Conservation (phyloP, 2,113 vertebrate genomes). For the Carassius gibelio region DNA sequence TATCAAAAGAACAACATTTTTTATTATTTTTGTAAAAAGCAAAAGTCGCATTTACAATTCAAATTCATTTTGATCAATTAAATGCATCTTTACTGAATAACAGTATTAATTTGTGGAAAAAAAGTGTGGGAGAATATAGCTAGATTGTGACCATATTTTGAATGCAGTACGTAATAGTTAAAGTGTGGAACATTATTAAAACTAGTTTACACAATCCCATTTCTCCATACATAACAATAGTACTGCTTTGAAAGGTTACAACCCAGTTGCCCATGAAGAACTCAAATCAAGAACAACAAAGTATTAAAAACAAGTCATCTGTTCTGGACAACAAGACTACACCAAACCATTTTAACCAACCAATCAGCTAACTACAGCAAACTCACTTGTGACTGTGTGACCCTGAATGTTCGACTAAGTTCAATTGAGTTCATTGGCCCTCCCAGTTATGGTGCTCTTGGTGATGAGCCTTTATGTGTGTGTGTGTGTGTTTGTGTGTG, state of each 20-base stretch:
- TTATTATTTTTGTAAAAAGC: no score
- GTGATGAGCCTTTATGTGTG: slow-evolving; percentile 32
- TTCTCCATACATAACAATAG: not conserved
- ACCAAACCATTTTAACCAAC: not conserved
- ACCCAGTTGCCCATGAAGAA: not conserved
- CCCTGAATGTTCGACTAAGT: slow-evolving; percentile 12
- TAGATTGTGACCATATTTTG: no score
- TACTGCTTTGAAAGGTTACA: not conserved
- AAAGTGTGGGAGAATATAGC: no score
- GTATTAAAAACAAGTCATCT: not conserved
- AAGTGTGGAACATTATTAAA: not conserved
- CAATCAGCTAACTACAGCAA: not conserved
- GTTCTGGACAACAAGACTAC: not conserved
- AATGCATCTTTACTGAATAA: no score
- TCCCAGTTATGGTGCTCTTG: not conserved
- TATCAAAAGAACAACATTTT: not conserved
- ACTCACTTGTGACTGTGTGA: not conserved
- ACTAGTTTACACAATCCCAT: not conserved
- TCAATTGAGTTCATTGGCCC: not conserved
- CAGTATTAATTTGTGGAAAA: no score
- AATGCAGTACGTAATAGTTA: no score
- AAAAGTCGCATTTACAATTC: no score
- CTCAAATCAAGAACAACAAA: not conserved
- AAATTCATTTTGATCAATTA: no score
- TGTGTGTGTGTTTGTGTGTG: slow-evolving; percentile 9